Base-by-base conservation (phyloP, 1,140 invertebrate genomes). In the Pentalonia nigronervosa region DNA sequence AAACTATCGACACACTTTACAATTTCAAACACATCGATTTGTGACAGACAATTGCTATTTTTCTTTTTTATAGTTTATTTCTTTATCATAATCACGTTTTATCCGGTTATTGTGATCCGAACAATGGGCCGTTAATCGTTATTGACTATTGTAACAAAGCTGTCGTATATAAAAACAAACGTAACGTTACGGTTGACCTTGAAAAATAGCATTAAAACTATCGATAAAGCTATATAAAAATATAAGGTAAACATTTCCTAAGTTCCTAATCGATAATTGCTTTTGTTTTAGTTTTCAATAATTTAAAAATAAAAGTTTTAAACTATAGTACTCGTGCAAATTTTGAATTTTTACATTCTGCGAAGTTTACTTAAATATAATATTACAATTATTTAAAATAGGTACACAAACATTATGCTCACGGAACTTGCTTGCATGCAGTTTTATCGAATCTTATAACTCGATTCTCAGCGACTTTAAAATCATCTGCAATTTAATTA, bases 1-100 rank as follows among this genome's bases (percentile, higher is more conserved):
- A 88, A 88, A 88, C 86, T 88, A 89, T 36, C 87, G 47, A 89
- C 87, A 89, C n/a, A 89, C 87, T 89, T 89, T 23, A 89, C 48
- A 23, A 89, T 30, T 53, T 89, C 34, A 53, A 34, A 53, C 87
- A 53, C 87, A 11, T 89, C 9, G n/a, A 89, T 89, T 89, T 34
- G 47, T n/a, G 48, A 50, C 47, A 84, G 23, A 36, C 21, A 8
- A 45, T 23, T 20, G 45, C 25, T 47, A 45, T 25, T n/a, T n/a
- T n/a, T n/a, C n/a, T n/a, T n/a, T n/a, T n/a, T n/a, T 45, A 47
- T 47, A 86, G 84, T 47, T 86, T 47, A 86, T 86, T 47, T 47
- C 41, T 47, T 47, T 36, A 83, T 83, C 36, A 11, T 25, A 86
- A 86, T 86, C 25, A 47, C 84, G 25, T 86, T 30, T 86, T 86